phyloP scores from a whole-genome alignment of 2,888 invertebrate species.

The Eugnorisma glareosa region DNA sequence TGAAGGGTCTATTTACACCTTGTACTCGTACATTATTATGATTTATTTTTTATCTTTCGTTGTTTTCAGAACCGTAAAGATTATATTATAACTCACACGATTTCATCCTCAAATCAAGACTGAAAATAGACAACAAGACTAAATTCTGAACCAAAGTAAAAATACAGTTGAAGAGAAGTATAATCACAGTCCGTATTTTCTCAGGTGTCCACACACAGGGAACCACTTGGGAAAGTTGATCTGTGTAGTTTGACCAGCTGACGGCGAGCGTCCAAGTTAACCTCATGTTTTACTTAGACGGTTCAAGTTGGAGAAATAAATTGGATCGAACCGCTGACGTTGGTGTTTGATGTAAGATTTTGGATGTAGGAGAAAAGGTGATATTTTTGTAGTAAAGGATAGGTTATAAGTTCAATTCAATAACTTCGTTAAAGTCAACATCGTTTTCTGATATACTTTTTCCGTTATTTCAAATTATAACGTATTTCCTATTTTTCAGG shows the following conservation, averaged over 20 bases:
- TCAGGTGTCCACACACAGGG: conserved; percentile 41
- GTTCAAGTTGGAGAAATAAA: conserved; percentile 51
- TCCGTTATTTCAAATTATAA: neutral
- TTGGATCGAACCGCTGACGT: conserved; percentile 41
- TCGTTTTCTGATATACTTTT: neutral
- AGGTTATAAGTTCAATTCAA: neutral
- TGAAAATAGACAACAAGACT: neutral
- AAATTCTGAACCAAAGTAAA: conserved; percentile 18
- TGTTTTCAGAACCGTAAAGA: neutral
- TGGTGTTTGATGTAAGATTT: conserved; percentile 4
- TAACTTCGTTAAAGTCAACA: neutral
- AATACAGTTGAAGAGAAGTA: conserved; percentile 4
- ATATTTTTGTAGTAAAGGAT: neutral
- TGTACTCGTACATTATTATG: too few relatives aligned
- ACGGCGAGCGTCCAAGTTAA: conserved; percentile 18
- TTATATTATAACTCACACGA: neutral
- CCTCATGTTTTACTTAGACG: conserved; percentile 43
- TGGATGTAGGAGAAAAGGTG: neutral
- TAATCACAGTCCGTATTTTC: conserved; percentile 40
- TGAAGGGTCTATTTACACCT: too few relatives aligned
- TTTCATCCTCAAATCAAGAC: neutral
- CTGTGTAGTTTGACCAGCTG: conserved; percentile 49
- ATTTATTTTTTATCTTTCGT: too few relatives aligned
- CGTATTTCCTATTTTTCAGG: neutral
- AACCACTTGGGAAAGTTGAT: conserved; percentile 39